phyloP scores from a whole-genome alignment of 2,113 vertebrate species.

The Psettodes erumei region DNA sequence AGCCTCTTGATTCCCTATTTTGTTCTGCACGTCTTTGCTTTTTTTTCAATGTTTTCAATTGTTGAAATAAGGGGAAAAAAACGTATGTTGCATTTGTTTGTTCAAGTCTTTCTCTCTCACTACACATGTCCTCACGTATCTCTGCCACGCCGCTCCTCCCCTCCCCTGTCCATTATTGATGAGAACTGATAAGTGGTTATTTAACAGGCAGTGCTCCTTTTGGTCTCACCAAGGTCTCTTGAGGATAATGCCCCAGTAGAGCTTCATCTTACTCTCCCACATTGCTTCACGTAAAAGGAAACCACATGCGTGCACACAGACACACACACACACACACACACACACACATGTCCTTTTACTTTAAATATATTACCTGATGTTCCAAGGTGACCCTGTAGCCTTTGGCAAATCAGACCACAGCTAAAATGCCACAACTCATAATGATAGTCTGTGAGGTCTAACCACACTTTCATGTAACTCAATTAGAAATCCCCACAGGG shows the following conservation, averaged over 20 bases:
- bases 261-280: slow-evolving; percentile 39
- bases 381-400: slow-evolving; percentile 41
- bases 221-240: slow-evolving; percentile 37
- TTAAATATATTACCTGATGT: slow-evolving; percentile 18
- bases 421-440: slow-evolving; percentile 11
- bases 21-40: neutral
- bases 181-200: slow-evolving; percentile 55
- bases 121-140: slow-evolving; percentile 15
- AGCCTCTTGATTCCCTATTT: neutral
- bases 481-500: slow-evolving; percentile 23
- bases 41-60: neutral
- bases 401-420: slow-evolving; percentile 5
- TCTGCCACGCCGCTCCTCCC: slow-evolving; percentile 14
- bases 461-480: slow-evolving; percentile 15
- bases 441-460: neutral
- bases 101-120: neutral
- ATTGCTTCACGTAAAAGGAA: slow-evolving; percentile 17
- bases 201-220: slow-evolving; percentile 54
- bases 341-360: neutral
- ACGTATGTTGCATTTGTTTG: neutral
- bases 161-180: slow-evolving; percentile 66
- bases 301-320: neutral
- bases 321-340: neutral
- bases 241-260: slow-evolving; percentile 44
- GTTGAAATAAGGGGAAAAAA: neutral